A percentile compares a stretch with the other conserved stretches of the same genome.
Evolutionary conservation across 2,113 vertebrate genomes (phyloP).

Genomic region (Triplophysa tibetana): DNA sequence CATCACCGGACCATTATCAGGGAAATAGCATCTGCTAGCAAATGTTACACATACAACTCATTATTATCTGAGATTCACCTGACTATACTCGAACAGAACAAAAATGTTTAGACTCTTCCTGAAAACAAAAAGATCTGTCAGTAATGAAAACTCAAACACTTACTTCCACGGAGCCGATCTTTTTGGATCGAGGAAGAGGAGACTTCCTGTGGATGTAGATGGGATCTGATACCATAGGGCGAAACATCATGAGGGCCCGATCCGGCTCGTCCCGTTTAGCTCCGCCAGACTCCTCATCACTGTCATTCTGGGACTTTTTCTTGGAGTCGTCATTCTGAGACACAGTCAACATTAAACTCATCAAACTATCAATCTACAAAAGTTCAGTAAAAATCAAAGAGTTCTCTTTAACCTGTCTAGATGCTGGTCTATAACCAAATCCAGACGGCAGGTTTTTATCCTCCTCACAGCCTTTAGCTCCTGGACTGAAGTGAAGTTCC

Average conservation of each 20-base stretch:
- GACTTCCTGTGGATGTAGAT: constrained; percentile 91
- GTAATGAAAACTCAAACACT: constrained; percentile 60
- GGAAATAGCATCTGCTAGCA: background rate
- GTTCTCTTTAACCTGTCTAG: constrained; percentile 78
- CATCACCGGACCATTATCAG: background rate
- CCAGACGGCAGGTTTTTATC: constrained; percentile 89
- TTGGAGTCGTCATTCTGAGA: constrained; percentile 79
- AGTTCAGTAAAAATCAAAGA: too few relatives aligned
- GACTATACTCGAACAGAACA: background rate
- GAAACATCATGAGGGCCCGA: constrained; percentile 81
- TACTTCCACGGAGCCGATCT: constrained; percentile 85
- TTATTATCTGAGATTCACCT: background rate
- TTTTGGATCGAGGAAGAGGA: constrained; percentile 82
- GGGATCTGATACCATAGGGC: constrained; percentile 87
- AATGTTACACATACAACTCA: background rate
- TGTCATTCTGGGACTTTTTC: constrained; percentile 75
- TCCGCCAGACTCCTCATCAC: constrained; percentile 77
- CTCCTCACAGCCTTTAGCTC: constrained; percentile 90
- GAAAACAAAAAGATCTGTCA: background rate
- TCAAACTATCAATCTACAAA: too few relatives aligned
- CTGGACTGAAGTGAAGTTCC: constrained; percentile 89
- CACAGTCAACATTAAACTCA: background rate
- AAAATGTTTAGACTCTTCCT: background rate
- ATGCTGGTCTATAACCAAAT: constrained; percentile 88
- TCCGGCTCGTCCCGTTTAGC: constrained; percentile 82